phyloP scores from a whole-genome alignment of 2,113 vertebrate genomes.

The Tupaia chinensis region DNA sequence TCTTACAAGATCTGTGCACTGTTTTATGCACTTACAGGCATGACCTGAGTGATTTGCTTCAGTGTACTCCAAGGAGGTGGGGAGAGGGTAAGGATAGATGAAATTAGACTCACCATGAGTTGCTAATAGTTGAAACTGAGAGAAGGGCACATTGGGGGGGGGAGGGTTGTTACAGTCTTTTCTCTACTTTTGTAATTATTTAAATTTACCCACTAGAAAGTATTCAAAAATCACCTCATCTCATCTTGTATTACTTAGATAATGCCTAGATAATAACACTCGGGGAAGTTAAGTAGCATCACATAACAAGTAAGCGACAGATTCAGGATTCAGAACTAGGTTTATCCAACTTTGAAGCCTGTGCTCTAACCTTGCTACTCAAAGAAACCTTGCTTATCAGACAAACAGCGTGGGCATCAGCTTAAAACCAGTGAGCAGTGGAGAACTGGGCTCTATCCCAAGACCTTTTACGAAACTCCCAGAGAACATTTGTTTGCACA shows the following conservation, averaged over 20 bases:
- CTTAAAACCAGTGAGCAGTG: background rate
- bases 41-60: background rate
- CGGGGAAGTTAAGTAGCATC: background rate
- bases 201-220: background rate
- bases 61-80: background rate
- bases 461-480: background rate
- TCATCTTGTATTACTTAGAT: background rate
- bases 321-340: background rate
- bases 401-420: background rate
- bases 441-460: background rate
- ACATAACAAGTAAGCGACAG: background rate
- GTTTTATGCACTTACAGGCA: background rate
- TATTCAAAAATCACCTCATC: background rate
- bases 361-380: background rate
- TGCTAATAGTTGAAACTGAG: background rate
- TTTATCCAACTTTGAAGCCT: background rate
- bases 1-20: background rate
- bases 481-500: rapidly evolving
- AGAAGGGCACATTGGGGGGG: background rate
- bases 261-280: background rate
- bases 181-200: background rate
- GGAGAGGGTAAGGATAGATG: background rate
- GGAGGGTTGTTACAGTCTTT: background rate
- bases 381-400: background rate
- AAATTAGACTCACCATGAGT: background rate